Evolutionary conservation across 1,140 invertebrate species (phyloP), one percentile per base, ranked within the genome.

Genomic region (Drosophila arawakana): DNA sequence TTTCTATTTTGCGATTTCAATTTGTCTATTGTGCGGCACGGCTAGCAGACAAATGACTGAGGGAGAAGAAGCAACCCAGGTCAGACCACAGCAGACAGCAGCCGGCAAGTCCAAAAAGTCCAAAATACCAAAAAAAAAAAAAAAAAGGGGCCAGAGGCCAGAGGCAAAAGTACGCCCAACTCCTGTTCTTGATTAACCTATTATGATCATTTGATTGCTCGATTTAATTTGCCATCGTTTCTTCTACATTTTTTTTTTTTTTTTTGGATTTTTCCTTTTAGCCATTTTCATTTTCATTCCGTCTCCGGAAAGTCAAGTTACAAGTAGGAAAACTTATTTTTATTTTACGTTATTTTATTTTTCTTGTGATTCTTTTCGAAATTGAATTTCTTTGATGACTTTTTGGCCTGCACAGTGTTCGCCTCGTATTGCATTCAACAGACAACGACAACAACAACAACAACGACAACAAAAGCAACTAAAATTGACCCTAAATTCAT

Each of bases 151-250:
- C 35, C 60, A 25, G 55, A 55, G 44, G 35, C 60, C 15, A 35
- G 37, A 46, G 13, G n/a, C 4, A 21, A 9, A 52, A 58, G 49
- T 49, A 52, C 46, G 30, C 39, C 68, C 76, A 54, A 69, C 59
- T 75, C 68, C 86, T 78, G 73, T 80, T 89, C 84, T 88, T 88
- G 83, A 88, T 88, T 88, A 88, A 88, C 83, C 86, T 89, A 88
- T 88, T 88, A 88, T 89, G 83, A 86, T 88, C 83, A 89, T 88
- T 88, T 88, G 83, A 88, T 88, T 88, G 83, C 83, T 83, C 83
- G 84, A 88, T 89, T 88, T 88, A 83, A 83, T 88, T 88, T 83
- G 72, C 83, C 80, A 80, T 79, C 77, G 73, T 80, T 60, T 73
- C 52, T 35, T 2, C 18, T 21, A 21, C 18, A 21, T 21, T 21